Evolutionary conservation across 1,140 invertebrate genomes (phyloP).

Genomic region (Drosophila albomicans): DNA sequence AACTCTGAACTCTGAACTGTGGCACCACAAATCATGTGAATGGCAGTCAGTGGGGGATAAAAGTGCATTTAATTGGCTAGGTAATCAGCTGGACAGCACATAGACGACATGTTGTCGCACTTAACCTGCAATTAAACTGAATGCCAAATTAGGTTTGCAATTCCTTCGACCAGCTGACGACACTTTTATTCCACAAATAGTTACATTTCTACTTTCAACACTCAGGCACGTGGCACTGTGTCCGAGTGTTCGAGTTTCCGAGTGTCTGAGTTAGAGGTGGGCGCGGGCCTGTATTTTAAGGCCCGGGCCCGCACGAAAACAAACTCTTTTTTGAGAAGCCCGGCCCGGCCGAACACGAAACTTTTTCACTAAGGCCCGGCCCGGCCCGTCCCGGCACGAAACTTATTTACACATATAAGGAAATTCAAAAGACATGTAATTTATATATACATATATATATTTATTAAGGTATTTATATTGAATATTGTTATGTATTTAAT

Average conservation of each 20-base stretch:
- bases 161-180: not conserved
- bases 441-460: no score
- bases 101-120: constrained; percentile 30
- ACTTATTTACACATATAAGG: no score
- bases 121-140: constrained; percentile 64
- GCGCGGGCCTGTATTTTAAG: no score
- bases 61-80: constrained; percentile 60
- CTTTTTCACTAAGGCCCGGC: no score
- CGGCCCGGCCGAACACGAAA: no score
- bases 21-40: not conserved
- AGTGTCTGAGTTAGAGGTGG: no score
- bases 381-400: no score
- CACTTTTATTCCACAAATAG: constrained; percentile 43
- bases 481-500: no score
- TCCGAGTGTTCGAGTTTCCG: not conserved
- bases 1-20: not conserved
- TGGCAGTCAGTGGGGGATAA: not conserved
- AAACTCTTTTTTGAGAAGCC: no score
- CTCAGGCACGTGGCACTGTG: not conserved
- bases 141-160: constrained; percentile 41
- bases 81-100: constrained; percentile 30
- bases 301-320: no score
- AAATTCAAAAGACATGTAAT: no score
- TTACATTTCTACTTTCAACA: constrained; percentile 26
- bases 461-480: no score